Evolutionary conservation across 2,888 invertebrate genomes (phyloP), one percentile per base, ranked within the genome.

Genomic region (Folsomia manolachei): DNA sequence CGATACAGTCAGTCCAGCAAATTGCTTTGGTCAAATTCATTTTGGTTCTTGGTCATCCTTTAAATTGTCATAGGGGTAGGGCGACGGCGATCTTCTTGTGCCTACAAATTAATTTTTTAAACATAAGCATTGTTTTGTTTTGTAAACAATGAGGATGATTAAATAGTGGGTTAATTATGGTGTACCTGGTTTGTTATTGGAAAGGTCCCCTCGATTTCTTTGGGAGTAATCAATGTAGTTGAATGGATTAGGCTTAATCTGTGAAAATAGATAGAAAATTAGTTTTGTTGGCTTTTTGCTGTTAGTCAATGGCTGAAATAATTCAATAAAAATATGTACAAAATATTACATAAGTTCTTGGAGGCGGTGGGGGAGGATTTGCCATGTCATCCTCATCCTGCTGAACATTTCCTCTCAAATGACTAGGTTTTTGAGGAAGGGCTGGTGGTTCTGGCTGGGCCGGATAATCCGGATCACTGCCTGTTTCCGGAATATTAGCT

Each of bases 341-440:
- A n/a, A n/a, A n/a, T n/a, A n/a, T 74, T 75, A 74, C 75, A 56
- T 70, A 66, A 23, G 14, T 75, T 71, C 79, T 73, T 63, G 77
- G 78, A 21, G 78, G 78, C 0, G 77, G 79, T 21, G 69, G 68
- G 14, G 79, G 78, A 2, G 78, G 72, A n/a, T n/a, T n/a, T n/a
- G n/a, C n/a, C 1, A 75, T 67, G 39, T 60, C 70, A 26, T 51
- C 61, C 11, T 62, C 18, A 39, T 71, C 73, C 11, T 56, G 14
- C 51, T 24, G 19, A 53, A n/a, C 27, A 19, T n/a, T 1, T 23
- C n/a, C 23, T 7, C 24, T 52, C 24, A 52, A 19, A 23, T 52
- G 66, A 66, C 51, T 52, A 66, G 66, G 24, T 25, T 66, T 66
- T 52, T 18, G n/a, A n/a, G 65, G 65, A 56, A 52, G 24, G n/a